Evolutionary conservation across 1,140 invertebrate species (phyloP).

Genomic region (Himalopsyche phryganea): DNA sequence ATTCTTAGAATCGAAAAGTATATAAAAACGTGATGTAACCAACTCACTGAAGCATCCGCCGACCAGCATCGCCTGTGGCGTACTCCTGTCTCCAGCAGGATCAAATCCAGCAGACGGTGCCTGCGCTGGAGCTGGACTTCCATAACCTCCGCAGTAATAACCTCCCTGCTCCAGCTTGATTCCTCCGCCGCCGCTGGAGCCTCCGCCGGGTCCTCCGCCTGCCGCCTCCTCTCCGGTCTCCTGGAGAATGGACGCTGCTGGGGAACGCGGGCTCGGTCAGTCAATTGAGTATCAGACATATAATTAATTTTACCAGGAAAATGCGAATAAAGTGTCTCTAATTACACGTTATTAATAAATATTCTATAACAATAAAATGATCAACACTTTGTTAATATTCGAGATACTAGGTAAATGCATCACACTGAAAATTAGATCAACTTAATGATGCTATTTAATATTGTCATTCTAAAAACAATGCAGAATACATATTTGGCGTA

Average conservation of each 20-base stretch:
- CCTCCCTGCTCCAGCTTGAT: slow-evolving; percentile 88
- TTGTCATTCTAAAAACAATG: too few relatives aligned
- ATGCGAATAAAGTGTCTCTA: too few relatives aligned
- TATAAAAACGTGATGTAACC: too few relatives aligned
- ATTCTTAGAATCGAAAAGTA: too few relatives aligned
- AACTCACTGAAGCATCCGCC: slow-evolving; percentile 51
- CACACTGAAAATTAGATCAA: too few relatives aligned
- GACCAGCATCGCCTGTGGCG: slow-evolving; percentile 47
- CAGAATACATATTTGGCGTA: too few relatives aligned
- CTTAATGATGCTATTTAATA: too few relatives aligned
- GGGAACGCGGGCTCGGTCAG: slow-evolving; percentile 44
- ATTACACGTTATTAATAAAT: too few relatives aligned
- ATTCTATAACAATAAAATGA: too few relatives aligned
- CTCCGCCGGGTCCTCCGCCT: slow-evolving; percentile 40
- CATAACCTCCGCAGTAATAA: slow-evolving; percentile 91
- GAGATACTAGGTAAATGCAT: too few relatives aligned
- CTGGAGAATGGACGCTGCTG: slow-evolving; percentile 90
- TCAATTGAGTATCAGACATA: slow-evolving; percentile 6
- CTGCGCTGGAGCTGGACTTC: slow-evolving; percentile 62
- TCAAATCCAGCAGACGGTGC: slow-evolving; percentile 40
- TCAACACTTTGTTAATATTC: too few relatives aligned
- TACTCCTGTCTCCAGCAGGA: slow-evolving; percentile 48
- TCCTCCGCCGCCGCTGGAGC: slow-evolving; percentile 58
- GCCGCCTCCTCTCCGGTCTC: slow-evolving; percentile 66
- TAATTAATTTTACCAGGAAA: too few relatives aligned